These are phyloP conservation scores for Climacteris rufus DNA, from an alignment of 2,113 vertebrate genomes.

Conservation along the genomic window DNA sequence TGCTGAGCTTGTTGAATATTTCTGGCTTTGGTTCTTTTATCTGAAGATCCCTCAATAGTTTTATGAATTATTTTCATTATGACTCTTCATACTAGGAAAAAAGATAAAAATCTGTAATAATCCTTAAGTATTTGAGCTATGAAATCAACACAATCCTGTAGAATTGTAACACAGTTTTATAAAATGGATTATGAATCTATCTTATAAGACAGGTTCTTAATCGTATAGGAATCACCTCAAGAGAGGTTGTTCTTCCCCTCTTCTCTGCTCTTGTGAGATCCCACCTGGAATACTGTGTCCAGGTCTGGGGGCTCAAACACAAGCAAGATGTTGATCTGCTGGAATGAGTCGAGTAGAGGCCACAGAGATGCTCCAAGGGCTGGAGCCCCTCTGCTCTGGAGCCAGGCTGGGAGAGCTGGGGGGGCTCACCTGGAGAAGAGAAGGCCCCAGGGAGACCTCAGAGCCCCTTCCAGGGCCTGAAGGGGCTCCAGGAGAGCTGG, in stretches of 20 bases:
- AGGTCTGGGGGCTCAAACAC: not conserved
- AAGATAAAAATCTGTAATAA: not conserved
- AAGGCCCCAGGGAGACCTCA: rapidly evolving
- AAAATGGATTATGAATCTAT: not conserved
- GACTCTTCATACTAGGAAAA: not conserved
- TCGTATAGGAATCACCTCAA: rapidly evolving
- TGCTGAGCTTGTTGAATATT: not conserved
- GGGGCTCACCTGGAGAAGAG: not conserved
- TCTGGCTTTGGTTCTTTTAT: not conserved
- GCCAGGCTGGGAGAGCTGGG: not conserved
- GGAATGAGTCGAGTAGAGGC: rapidly evolving
- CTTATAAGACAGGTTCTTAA: not conserved
- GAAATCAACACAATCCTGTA: not conserved
- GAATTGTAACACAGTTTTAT: not conserved
- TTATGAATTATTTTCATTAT: not conserved
- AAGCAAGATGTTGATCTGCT: not conserved
- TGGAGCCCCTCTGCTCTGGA: not conserved
- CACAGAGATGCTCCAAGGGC: not conserved
- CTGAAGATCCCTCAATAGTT: not conserved
- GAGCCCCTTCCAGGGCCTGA: rapidly evolving
- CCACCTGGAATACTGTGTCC: not conserved
- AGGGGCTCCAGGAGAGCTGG: not conserved
- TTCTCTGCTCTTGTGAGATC: not conserved
- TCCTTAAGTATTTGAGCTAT: not conserved
- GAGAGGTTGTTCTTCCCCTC: not conserved